A percentile compares a stretch with the other conserved stretches of the same genome.
These are phyloP conservation scores for Gadopsis bispinosus DNA, from an alignment of 2,797 vertebrate species.

Conservation along the genomic window DNA sequence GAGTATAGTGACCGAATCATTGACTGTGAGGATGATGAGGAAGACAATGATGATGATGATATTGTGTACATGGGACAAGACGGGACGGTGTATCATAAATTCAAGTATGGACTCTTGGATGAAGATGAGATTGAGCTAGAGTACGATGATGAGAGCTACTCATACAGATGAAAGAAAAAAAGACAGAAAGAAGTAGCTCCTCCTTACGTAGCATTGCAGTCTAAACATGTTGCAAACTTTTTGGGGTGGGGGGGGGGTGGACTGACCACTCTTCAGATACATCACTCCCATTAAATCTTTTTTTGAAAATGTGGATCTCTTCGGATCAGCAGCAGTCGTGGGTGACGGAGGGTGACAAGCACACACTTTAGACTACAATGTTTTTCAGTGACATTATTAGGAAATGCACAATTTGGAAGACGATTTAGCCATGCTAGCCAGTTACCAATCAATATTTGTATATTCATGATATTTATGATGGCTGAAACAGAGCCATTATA, in stretches of 20 bases:
- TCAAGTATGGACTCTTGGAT: constrained; percentile 91
- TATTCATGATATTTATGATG: background rate
- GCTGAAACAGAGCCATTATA: too few species aligned
- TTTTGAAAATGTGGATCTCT: background rate
- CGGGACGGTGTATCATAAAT: constrained; percentile 92
- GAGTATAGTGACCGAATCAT: constrained; percentile 87
- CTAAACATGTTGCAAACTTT: background rate
- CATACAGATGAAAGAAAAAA: constrained; percentile 50
- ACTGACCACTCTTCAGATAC: too few species aligned
- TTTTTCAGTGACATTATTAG: background rate
- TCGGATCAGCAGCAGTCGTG: background rate
- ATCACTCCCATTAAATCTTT: too few species aligned
- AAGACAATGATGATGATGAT: constrained; percentile 83
- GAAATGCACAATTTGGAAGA: background rate
- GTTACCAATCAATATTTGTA: background rate
- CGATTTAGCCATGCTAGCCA: background rate
- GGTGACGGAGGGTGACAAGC: background rate
- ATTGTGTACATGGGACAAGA: constrained; percentile 96
- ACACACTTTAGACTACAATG: background rate
- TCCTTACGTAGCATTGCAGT: background rate
- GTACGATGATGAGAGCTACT: constrained; percentile 94
- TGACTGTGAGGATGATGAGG: constrained; percentile 74
- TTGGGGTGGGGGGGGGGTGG: too few species aligned
- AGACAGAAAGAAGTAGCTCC: background rate
- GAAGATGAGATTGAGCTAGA: constrained; percentile 92